Evolutionary conservation across 1,140 invertebrate genomes (phyloP).

Genomic region (Chrysopa pallens): DNA sequence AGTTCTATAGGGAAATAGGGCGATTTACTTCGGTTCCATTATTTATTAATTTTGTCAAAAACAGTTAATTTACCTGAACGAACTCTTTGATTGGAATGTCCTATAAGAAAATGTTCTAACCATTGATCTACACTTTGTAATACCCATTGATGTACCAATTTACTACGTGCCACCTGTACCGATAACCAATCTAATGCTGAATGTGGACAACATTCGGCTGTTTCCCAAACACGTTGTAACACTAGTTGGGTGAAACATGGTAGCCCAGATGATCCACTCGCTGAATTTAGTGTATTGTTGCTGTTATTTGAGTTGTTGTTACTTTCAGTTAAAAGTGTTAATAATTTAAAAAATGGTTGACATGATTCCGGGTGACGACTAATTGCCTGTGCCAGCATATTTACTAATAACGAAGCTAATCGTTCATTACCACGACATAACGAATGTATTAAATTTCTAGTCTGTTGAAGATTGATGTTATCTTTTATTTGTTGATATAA

Average conservation of each 20-base stretch:
- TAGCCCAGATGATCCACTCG: constrained; percentile 56
- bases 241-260: constrained; percentile 80
- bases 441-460: constrained; percentile 78
- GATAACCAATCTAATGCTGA: constrained; percentile 84
- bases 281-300: constrained; percentile 11
- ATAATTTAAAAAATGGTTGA: constrained; percentile 79
- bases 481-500: constrained; percentile 88
- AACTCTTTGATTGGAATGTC: constrained; percentile 68
- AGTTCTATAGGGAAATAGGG: background rate
- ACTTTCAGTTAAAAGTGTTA: constrained; percentile 61
- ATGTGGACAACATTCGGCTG: constrained; percentile 74
- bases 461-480: constrained; percentile 79
- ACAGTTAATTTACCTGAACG: constrained; percentile 59
- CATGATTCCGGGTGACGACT: constrained; percentile 74
- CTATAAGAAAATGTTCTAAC: constrained; percentile 78
- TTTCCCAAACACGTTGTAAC: constrained; percentile 75
- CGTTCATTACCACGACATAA: constrained; percentile 78
- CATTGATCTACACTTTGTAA: constrained; percentile 71
- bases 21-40: constrained; percentile 3
- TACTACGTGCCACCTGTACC: constrained; percentile 64
- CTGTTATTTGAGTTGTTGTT: constrained; percentile 10
- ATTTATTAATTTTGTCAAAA: constrained; percentile 5
- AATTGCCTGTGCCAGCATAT: constrained; percentile 77
- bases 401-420: constrained; percentile 66
- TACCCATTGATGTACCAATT: constrained; percentile 75